These are phyloP conservation scores for Microplitis deprimator DNA, from an alignment of 2,888 invertebrate genomes.

Conservation along the genomic window DNA sequence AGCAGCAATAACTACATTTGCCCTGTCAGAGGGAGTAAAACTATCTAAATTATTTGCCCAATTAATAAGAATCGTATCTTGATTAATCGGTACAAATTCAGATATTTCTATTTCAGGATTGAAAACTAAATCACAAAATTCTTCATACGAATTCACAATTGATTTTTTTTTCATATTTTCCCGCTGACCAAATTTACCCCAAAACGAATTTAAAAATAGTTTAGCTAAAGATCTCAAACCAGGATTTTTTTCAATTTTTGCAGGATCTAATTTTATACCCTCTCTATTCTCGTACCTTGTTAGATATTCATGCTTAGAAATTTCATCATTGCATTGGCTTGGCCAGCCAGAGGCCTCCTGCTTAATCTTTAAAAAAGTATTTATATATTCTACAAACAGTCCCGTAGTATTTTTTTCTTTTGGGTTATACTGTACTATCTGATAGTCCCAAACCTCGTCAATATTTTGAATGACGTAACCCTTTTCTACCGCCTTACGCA, in stretches of 20 bases:
- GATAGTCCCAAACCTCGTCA: too few relatives aligned
- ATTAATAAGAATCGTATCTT: conserved; percentile 48
- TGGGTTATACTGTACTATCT: too few relatives aligned
- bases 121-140: conserved; percentile 37
- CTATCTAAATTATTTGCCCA: conserved; percentile 51
- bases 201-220: conserved; percentile 56
- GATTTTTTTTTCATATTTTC: conserved; percentile 35
- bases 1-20: conserved; percentile 61
- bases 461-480: too few relatives aligned
- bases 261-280: conserved; percentile 49
- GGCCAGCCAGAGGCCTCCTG: too few relatives aligned
- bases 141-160: conserved; percentile 19
- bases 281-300: conserved; percentile 44
- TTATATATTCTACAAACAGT: too few relatives aligned
- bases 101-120: conserved; percentile 46
- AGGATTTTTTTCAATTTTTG: conserved; percentile 50
- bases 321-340: conserved; percentile 24
- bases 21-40: conserved; percentile 33
- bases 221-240: conserved; percentile 55
- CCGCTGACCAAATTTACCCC: conserved; percentile 35
- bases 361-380: too few relatives aligned
- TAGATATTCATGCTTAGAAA: conserved; percentile 22
- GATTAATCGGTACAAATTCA: conserved; percentile 42
- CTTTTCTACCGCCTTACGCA: too few relatives aligned
- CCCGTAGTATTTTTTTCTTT: too few relatives aligned